A percentile compares a stretch with the other conserved stretches of the same genome.
phyloP scores from a whole-genome alignment of 2,888 invertebrate species.

The Eumacrocentrus americanus region DNA sequence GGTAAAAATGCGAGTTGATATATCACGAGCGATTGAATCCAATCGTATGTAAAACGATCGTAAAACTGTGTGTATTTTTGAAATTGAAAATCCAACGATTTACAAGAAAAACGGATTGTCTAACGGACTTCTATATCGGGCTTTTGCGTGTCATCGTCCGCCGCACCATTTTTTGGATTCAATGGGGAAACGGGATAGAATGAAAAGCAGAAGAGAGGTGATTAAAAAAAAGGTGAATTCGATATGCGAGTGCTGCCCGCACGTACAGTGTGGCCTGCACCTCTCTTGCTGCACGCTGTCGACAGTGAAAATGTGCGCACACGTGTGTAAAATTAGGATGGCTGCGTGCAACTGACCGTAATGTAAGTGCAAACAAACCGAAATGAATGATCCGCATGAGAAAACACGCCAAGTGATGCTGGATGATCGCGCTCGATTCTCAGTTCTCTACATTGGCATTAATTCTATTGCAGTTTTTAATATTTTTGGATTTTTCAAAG shows the following conservation, averaged over 20 bases:
- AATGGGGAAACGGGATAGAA: background rate
- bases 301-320: conserved; percentile 25
- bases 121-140: conserved; percentile 5
- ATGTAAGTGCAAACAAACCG: conserved; percentile 23
- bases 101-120: conserved; percentile 6
- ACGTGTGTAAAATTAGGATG: conserved; percentile 45
- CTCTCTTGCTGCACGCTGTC: conserved; percentile 6
- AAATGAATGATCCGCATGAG: conserved; percentile 18
- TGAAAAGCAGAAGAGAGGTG: conserved; percentile 16
- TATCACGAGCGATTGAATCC: background rate
- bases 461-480: no score
- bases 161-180: background rate
- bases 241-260: conserved; percentile 18
- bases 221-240: conserved; percentile 21
- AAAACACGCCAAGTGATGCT: background rate
- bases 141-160: conserved; percentile 6
- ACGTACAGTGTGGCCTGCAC: conserved; percentile 16
- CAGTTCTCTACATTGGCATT: no score
- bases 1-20: background rate
- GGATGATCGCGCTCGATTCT: background rate
- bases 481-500: no score
- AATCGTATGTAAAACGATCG: conserved; percentile 7
- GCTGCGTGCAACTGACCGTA: conserved; percentile 28
- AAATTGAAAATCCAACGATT: conserved; percentile 18
- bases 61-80: conserved; percentile 1